Conservation (phyloP, 1,140 invertebrate genomes). For the Berghia stephanieae region DNA sequence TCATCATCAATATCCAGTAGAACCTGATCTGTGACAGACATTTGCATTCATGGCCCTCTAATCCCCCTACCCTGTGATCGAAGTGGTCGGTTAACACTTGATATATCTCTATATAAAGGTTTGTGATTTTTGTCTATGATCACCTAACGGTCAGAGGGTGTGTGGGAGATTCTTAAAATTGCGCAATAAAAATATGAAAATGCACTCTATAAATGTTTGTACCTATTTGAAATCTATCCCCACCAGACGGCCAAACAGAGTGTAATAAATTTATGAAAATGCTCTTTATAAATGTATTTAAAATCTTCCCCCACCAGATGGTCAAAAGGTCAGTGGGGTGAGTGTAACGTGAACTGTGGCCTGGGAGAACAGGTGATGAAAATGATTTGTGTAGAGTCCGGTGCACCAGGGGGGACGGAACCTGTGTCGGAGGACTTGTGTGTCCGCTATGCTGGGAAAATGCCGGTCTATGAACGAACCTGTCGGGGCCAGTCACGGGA, state of each 20-base stretch:
- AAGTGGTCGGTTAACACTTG: too few relatives aligned
- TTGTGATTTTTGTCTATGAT: too few relatives aligned
- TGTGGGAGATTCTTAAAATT: neutral
- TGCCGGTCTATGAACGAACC: conserved; percentile 69
- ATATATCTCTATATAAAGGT: too few relatives aligned
- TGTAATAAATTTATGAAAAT: neutral
- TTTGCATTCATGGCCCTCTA: too few relatives aligned
- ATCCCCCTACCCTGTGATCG: too few relatives aligned
- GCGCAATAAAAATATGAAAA: neutral
- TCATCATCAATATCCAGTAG: neutral
- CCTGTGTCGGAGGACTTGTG: conserved; percentile 40
- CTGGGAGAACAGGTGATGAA: conserved; percentile 44
- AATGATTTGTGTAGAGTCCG: conserved; percentile 48
- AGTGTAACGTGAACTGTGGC: conserved; percentile 50
- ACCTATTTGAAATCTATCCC: too few relatives aligned
- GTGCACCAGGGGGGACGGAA: conserved; percentile 57
- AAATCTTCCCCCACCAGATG: conserved; percentile 39
- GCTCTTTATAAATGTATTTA: neutral
- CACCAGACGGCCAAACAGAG: neutral
- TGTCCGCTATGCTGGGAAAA: conserved; percentile 40
- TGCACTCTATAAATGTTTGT: neutral
- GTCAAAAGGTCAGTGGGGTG: conserved; percentile 46
- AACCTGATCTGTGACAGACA: too few relatives aligned
- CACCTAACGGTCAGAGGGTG: too few relatives aligned
- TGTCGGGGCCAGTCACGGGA: conserved; percentile 74